A percentile compares a stretch with the other conserved stretches of the same genome.
Conservation (phyloP, 2,797 vertebrate species). For the Sebastes goodei region DNA sequence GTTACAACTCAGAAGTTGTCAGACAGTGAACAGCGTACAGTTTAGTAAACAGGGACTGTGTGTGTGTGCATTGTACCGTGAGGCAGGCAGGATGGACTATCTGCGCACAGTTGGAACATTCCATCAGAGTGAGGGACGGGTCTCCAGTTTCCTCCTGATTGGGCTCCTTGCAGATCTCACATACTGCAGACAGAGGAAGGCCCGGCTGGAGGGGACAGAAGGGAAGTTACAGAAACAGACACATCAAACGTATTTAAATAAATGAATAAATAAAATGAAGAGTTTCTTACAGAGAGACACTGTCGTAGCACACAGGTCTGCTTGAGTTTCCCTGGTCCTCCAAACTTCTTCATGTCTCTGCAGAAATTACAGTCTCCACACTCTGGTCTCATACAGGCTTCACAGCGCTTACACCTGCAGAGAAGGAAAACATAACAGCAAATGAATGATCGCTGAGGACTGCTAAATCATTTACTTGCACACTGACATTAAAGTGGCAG, state of each 20-base stretch:
- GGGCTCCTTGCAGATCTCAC: constrained; percentile 95
- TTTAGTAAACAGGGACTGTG: neutral
- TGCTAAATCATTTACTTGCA: neutral
- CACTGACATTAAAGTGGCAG: neutral
- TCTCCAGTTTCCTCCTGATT: constrained; percentile 91
- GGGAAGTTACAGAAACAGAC: neutral
- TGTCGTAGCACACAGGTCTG: constrained; percentile 95
- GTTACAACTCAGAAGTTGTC: no score
- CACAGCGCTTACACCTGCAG: constrained; percentile 92
- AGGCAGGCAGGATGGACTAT: constrained; percentile 96
- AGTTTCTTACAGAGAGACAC: constrained; percentile 90
- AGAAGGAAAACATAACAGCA: neutral
- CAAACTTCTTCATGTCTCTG: constrained; percentile 98
- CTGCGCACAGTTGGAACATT: constrained; percentile 97
- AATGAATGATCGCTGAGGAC: neutral
- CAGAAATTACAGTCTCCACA: constrained; percentile 99
- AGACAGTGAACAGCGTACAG: neutral
- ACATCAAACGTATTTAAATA: neutral
- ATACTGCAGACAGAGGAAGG: constrained; percentile 95
- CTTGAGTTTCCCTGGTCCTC: constrained; percentile 95
- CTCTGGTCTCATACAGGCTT: constrained; percentile 94
- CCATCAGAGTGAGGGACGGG: constrained; percentile 93
- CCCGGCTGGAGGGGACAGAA: constrained; percentile 84
- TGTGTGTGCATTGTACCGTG: constrained; percentile 73
- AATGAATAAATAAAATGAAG: neutral